These are phyloP conservation scores for Psophia crepitans DNA, from an alignment of 2,113 vertebrate species.

Conservation along the genomic window DNA sequence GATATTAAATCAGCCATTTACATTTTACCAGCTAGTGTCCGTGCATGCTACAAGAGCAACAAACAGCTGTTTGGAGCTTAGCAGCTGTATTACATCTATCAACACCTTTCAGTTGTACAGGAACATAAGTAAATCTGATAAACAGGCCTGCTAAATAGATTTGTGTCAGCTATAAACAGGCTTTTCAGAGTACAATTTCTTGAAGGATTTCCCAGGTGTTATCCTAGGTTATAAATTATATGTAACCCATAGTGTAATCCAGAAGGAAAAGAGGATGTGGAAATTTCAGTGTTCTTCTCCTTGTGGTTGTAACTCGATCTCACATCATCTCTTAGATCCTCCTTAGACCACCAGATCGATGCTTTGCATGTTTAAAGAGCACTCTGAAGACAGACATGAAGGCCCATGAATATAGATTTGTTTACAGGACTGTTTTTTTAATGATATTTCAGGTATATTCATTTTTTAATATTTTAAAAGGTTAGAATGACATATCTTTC, in stretches of 20 bases:
- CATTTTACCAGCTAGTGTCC: not conserved
- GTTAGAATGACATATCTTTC: constrained; percentile 28
- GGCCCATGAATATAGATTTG: not conserved
- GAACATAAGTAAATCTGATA: constrained; percentile 22
- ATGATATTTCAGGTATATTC: not conserved
- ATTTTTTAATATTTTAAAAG: constrained; percentile 27
- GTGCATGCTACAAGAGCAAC: not conserved
- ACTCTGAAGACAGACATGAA: not conserved
- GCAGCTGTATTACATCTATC: not conserved
- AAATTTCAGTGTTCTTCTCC: not conserved
- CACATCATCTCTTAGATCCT: not conserved
- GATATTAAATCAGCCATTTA: not conserved
- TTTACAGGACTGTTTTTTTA: not conserved
- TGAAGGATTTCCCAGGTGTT: not conserved
- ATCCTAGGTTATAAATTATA: not conserved
- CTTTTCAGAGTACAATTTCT: not conserved
- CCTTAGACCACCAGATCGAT: not conserved
- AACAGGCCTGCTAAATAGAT: not conserved
- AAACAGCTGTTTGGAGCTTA: not conserved
- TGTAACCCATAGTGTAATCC: not conserved
- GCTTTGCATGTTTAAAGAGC: not conserved
- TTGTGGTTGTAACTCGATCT: not conserved
- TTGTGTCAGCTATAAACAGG: not conserved
- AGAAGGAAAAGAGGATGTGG: not conserved
- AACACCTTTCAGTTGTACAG: not conserved